phyloP scores from a whole-genome alignment of 2,113 vertebrate species.

The Cygnus buccinator region DNA sequence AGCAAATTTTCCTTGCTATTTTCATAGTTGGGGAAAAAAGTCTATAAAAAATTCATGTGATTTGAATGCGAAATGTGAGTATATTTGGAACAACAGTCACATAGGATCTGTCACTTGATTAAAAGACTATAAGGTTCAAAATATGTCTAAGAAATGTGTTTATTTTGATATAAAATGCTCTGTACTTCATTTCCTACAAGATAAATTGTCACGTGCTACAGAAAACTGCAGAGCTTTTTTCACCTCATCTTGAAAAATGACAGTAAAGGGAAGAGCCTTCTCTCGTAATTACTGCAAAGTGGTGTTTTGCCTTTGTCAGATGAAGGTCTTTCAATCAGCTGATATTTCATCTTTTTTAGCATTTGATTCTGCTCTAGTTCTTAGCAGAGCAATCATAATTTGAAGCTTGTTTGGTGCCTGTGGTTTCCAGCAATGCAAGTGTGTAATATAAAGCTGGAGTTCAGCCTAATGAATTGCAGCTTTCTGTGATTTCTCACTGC shows the following conservation, averaged over 20 bases:
- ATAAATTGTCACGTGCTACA: neutral
- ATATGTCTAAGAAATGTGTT: neutral
- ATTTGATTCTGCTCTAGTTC: neutral
- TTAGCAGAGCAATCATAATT: neutral
- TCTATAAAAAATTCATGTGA: rapidly evolving
- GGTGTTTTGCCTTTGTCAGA: neutral
- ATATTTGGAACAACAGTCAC: neutral
- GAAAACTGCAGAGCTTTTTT: neutral
- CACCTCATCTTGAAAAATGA: neutral
- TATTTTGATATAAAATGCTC: neutral
- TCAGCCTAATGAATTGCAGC: neutral
- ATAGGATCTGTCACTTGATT: neutral
- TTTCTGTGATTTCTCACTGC: neutral
- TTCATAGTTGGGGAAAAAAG: neutral
- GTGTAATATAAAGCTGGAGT: neutral
- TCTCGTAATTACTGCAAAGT: neutral
- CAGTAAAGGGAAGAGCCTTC: neutral
- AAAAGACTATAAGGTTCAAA: neutral
- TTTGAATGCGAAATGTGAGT: neutral
- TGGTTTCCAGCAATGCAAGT: neutral
- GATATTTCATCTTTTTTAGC: neutral
- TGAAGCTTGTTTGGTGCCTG: neutral
- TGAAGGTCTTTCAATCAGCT: neutral
- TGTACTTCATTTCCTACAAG: neutral
- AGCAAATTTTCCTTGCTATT: neutral